These are phyloP conservation scores for Erythrocercus mccallii DNA, from an alignment of 2,113 vertebrate species.

Conservation along the genomic window DNA sequence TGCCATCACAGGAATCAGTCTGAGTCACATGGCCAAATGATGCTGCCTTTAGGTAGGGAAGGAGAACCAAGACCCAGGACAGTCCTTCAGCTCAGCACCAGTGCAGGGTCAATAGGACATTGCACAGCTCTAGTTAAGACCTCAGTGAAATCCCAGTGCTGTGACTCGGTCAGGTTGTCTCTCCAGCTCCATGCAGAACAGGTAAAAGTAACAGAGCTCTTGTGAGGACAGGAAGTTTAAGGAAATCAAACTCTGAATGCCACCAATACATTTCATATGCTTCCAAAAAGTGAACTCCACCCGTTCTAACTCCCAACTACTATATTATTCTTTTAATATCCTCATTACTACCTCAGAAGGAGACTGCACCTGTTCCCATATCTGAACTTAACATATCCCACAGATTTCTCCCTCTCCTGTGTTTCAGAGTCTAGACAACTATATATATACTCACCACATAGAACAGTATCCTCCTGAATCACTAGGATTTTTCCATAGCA, in stretches of 20 bases:
- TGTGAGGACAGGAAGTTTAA: not conserved
- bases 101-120: not conserved
- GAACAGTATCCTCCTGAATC: not conserved
- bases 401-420: not conserved
- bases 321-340: not conserved
- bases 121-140: not conserved
- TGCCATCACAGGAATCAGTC: not conserved
- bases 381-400: not conserved
- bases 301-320: not conserved
- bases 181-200: not conserved
- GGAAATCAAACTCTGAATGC: not conserved
- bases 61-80: fast-evolving
- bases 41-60: not conserved
- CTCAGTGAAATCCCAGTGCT: not conserved
- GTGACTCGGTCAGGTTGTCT: not conserved
- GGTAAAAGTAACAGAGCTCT: not conserved
- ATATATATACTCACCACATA: not conserved
- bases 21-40: not conserved
- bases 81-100: not conserved
- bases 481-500: not conserved
- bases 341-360: not conserved
- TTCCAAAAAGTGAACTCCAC: not conserved
- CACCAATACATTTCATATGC: not conserved
- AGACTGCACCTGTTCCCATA: not conserved
- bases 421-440: not conserved